Evolutionary conservation across 1,140 invertebrate genomes (phyloP).

Genomic region (Mycetomoellerius zeteki): DNA sequence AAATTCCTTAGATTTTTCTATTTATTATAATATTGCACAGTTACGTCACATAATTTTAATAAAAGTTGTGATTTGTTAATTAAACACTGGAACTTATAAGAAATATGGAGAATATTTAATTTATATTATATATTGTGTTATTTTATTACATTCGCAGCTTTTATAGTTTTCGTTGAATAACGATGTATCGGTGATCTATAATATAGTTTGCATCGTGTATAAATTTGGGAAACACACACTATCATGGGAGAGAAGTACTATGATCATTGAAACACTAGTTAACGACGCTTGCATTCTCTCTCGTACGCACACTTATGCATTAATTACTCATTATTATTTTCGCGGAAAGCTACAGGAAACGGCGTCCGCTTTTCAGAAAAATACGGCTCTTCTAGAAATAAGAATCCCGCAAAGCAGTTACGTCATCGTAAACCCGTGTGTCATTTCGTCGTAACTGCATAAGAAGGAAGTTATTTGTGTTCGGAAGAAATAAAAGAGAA

Average conservation of each 20-base stretch:
- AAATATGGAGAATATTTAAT: not conserved
- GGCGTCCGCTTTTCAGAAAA: conserved; percentile 3
- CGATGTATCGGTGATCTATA: conserved; percentile 17
- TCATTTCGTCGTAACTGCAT: conserved; percentile 33
- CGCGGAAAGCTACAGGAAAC: conserved; percentile 46
- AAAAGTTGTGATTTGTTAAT: not conserved
- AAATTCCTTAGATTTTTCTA: not conserved
- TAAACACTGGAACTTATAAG: not conserved
- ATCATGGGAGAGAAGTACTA: conserved; percentile 36
- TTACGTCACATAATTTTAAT: not conserved
- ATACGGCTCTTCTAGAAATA: conserved; percentile 40
- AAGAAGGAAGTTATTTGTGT: conserved; percentile 47
- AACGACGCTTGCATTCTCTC: conserved; percentile 17
- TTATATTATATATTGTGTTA: not conserved
- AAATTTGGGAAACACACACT: conserved; percentile 42
- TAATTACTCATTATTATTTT: conserved; percentile 47
- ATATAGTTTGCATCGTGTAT: not conserved
- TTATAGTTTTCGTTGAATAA: not conserved
- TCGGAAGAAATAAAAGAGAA: conserved; percentile 35
- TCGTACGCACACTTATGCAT: conserved; percentile 6
- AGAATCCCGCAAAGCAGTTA: conserved; percentile 30
- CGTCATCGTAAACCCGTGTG: conserved; percentile 18
- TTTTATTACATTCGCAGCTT: not conserved
- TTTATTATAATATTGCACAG: not conserved
- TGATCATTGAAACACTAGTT: conserved; percentile 9